Evolutionary conservation across 2,113 vertebrate species (phyloP), one percentile per base, ranked within the genome.

Genomic region (Peromyscus californicus): DNA sequence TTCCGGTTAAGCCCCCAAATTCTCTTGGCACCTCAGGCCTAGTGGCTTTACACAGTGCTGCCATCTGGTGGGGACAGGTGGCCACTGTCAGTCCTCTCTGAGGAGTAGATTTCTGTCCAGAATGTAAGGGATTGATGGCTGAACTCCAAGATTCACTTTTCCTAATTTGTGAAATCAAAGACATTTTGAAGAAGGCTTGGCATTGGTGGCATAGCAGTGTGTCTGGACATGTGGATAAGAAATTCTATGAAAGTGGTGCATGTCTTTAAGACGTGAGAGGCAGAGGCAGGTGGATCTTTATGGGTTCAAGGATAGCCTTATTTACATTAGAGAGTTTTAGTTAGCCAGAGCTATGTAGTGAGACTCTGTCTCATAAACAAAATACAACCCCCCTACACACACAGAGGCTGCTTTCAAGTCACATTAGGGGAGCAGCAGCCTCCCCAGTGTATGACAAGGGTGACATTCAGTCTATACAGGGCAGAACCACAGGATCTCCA

Each of bases 51-150:
- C 86, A 33, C 17, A 42, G 95, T 98, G 97, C 96, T 98, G 97
- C 97, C 97, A 96, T 93, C 98, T 98, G 94, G 94, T 97, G 97
- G 96, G 89, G 39, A 67, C 9, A 89, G 75, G 51, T 94, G 82
- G 79, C 31, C 93, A 95, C 89, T 94, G 89, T 93, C 72, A 69
- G 31, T 36, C 31, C 39, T 83, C 45, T 93, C 85, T 76, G 31
- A 42, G 48, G 70, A 82, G 59, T 69, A 12, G 31, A 86, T 36
- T 63, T 33, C 31, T 48, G 80, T 42, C 54, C 24, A 87, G 74
- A 88, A 87, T 45, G 45, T 57, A 75, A 92, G 76, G 45, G n/a
- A 5, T 29, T 72, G 54, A 5, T 93, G 75, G 15, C 48, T 88
- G 42, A 86, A 48, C 5, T 93, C 19, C 72, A 26, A 61, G 33